Percentiles rank a stretch among this genome's conserved stretches.
Conservation (phyloP, 2,797 vertebrate species). For the Miichthys miiuy region DNA sequence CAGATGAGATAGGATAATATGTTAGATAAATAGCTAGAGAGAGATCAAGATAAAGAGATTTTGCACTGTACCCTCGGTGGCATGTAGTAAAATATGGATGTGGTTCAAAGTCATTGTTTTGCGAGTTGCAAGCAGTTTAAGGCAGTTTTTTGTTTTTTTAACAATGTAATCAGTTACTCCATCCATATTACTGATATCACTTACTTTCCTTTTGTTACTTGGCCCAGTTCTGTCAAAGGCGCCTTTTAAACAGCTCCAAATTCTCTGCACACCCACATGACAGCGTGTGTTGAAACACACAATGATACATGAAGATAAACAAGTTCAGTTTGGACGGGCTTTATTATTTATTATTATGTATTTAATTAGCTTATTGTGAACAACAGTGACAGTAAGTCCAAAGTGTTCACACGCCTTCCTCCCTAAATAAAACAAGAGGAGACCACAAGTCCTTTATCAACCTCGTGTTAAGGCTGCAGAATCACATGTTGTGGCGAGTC, state of each 20-base stretch:
- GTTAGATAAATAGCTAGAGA: constrained; percentile 41
- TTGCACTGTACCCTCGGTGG: not conserved
- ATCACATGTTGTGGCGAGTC: too few species aligned
- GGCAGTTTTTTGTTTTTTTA: too few species aligned
- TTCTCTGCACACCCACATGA: not conserved
- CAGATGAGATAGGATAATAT: constrained; percentile 32
- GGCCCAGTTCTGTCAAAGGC: not conserved
- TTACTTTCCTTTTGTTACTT: not conserved
- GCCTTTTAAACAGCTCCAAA: not conserved
- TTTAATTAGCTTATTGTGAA: not conserved
- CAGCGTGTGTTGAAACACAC: not conserved
- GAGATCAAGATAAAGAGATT: constrained; percentile 19
- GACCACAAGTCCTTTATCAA: too few species aligned
- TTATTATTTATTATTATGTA: not conserved
- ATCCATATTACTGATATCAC: not conserved
- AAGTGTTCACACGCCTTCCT: not conserved
- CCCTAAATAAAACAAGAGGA: not conserved
- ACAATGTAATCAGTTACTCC: not conserved
- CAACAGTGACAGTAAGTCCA: too few species aligned
- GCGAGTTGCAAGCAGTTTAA: constrained; percentile 1
- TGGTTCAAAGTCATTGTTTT: not conserved
- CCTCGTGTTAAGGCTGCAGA: too few species aligned
- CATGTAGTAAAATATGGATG: not conserved
- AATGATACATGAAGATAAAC: not conserved
- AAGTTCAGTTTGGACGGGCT: not conserved